Conservation (phyloP, 2,888 invertebrate species). For the Plebejus anna region DNA sequence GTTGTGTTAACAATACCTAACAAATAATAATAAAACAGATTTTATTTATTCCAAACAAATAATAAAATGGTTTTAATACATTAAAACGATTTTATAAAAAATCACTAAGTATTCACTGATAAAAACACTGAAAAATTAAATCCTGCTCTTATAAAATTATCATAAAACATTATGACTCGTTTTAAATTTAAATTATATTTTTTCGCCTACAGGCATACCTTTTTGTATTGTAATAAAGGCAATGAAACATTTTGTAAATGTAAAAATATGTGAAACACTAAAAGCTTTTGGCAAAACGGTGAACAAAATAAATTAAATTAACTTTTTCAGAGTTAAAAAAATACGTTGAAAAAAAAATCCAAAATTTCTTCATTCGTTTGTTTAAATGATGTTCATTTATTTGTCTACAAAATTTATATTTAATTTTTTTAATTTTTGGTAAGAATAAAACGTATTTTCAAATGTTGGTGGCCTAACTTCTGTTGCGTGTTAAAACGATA, state of each 20-base stretch:
- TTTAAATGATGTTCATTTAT: not conserved
- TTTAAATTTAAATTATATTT: not conserved
- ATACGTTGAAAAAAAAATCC: not conserved
- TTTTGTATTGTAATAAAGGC: not conserved
- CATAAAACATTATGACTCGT: not conserved
- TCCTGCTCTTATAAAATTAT: not conserved
- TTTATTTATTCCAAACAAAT: too few species aligned
- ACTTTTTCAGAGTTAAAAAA: not conserved
- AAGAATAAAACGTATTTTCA: not conserved
- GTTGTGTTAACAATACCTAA: too few species aligned
- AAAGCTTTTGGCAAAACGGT: not conserved
- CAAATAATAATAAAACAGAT: too few species aligned
- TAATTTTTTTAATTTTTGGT: not conserved
- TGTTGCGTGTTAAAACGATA: not conserved
- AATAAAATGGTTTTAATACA: too few species aligned
- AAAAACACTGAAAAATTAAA: not conserved
- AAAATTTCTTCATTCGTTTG: not conserved
- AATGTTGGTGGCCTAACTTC: not conserved
- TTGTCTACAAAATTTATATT: not conserved
- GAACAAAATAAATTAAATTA: not conserved
- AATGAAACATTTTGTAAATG: slow-evolving; percentile 12
- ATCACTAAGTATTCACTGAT: too few species aligned
- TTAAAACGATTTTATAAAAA: not conserved
- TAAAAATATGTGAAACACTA: slow-evolving; percentile 10
- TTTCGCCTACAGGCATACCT: not conserved